Conservation (phyloP, 2,888 invertebrate genomes). For the Philaethria dido region DNA sequence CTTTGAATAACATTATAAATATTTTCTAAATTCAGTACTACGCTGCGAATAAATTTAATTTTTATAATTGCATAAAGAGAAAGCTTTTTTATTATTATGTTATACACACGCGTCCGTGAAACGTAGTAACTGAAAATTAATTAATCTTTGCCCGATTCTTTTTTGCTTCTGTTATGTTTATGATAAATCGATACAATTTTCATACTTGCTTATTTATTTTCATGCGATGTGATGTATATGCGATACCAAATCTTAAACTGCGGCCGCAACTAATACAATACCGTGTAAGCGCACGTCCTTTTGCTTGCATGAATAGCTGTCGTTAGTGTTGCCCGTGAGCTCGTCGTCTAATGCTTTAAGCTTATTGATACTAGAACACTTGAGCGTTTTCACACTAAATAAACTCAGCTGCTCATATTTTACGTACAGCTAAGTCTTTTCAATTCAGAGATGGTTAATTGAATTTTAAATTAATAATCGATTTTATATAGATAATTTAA, state of each 20-base stretch:
- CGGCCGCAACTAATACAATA: not conserved
- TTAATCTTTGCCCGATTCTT: too few relatives aligned
- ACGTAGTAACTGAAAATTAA: too few relatives aligned
- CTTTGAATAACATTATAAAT: too few relatives aligned
- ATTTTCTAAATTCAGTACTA: too few relatives aligned
- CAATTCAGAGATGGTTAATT: not conserved
- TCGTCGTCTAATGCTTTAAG: conserved; percentile 7
- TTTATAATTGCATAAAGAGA: too few relatives aligned
- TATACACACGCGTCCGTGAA: too few relatives aligned
- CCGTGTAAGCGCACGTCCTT: not conserved
- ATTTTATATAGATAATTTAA: too few relatives aligned
- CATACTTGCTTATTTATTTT: too few relatives aligned
- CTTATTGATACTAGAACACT: conserved; percentile 5
- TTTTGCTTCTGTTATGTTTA: too few relatives aligned
- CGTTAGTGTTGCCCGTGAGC: not conserved
- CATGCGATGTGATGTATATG: not conserved
- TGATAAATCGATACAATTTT: too few relatives aligned
- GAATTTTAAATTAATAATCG: not conserved
- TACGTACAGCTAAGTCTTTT: not conserved
- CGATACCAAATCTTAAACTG: not conserved
- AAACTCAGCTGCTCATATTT: not conserved
- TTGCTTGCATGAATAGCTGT: not conserved
- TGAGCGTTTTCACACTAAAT: not conserved
- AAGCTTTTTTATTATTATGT: too few relatives aligned
- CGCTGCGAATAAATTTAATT: too few relatives aligned